Evolutionary conservation across 1,140 invertebrate genomes (phyloP).

Genomic region (Zaprionus vittiger): DNA sequence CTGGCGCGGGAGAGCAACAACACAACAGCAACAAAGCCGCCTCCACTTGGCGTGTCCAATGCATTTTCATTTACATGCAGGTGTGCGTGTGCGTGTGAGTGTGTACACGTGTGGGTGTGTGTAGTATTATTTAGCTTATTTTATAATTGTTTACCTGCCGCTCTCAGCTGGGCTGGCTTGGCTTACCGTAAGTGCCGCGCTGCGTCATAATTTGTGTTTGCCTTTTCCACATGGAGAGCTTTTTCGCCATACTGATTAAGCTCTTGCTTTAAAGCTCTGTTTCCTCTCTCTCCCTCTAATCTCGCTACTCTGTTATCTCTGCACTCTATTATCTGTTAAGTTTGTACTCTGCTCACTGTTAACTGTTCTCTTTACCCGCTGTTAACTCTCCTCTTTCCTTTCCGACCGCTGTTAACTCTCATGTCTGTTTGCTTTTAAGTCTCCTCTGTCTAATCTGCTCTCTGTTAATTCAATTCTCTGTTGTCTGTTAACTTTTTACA

Average conservation of each 20-base stretch:
- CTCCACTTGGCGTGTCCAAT: neutral
- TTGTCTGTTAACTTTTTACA: conserved; percentile 82
- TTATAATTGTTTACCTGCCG: conserved; percentile 43
- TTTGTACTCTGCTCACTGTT: neutral
- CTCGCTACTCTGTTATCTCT: conserved; percentile 17
- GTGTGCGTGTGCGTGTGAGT: neutral
- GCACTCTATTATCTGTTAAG: conserved; percentile 5
- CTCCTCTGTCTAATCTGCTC: neutral
- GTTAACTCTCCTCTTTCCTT: neutral
- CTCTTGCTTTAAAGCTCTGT: conserved; percentile 23
- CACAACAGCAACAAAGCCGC: neutral
- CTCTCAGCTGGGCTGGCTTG: conserved; percentile 19
- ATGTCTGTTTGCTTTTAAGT: neutral
- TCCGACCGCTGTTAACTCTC: neutral
- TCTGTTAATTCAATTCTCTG: neutral
- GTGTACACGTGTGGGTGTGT: neutral
- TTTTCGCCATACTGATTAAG: neutral
- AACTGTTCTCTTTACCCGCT: neutral
- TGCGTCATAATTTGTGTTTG: conserved; percentile 32
- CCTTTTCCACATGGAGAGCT: neutral
- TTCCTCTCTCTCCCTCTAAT: neutral
- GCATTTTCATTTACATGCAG: neutral
- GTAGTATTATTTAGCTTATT: conserved; percentile 14
- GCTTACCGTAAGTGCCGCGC: conserved; percentile 27
- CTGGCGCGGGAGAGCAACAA: conserved; percentile 3